A percentile compares a stretch with the other conserved stretches of the same genome.
Evolutionary conservation across 64 coral and sea anemone species (phyloP).

Genomic region (Catalaphyllia jardinei): DNA sequence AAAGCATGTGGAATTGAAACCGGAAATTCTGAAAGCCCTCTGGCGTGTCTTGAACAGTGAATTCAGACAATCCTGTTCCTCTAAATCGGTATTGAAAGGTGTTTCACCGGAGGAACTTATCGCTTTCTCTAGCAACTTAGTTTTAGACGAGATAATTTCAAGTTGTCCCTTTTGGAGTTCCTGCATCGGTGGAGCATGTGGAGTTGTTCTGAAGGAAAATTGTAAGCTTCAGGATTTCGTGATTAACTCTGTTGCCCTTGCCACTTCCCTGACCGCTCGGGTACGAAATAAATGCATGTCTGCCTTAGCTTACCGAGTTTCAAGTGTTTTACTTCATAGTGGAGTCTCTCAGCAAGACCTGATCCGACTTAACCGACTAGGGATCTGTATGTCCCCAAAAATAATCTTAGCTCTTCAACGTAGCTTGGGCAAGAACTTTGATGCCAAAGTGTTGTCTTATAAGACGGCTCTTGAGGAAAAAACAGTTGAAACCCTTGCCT

Average conservation of each 20-base stretch:
- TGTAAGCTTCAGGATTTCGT: background rate
- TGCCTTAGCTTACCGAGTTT: conserved; percentile 37
- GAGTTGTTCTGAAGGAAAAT: background rate
- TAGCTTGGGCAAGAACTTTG: conserved; percentile 36
- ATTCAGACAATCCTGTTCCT: conserved; percentile 7
- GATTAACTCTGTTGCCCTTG: conserved; percentile 44
- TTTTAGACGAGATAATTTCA: background rate
- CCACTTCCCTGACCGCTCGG: conserved; percentile 35
- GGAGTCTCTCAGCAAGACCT: conserved; percentile 44
- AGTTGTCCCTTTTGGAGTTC: conserved; percentile 31
- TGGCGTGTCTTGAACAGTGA: background rate
- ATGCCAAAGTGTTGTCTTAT: conserved; percentile 30
- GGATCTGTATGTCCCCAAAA: conserved; percentile 58
- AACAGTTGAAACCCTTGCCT: conserved; percentile 4
- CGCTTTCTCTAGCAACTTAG: background rate
- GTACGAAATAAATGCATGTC: conserved; percentile 32
- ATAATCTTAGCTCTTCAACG: conserved; percentile 24
- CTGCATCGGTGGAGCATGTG: conserved; percentile 9
- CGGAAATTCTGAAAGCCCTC: background rate
- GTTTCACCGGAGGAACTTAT: background rate
- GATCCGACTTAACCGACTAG: conserved; percentile 46
- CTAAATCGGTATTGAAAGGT: conserved; percentile 18
- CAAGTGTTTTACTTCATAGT: conserved; percentile 53
- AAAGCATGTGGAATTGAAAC: background rate
- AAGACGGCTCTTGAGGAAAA: conserved; percentile 41